Conservation (phyloP, 2,888 invertebrate genomes). For the Aleiodes alternator region DNA sequence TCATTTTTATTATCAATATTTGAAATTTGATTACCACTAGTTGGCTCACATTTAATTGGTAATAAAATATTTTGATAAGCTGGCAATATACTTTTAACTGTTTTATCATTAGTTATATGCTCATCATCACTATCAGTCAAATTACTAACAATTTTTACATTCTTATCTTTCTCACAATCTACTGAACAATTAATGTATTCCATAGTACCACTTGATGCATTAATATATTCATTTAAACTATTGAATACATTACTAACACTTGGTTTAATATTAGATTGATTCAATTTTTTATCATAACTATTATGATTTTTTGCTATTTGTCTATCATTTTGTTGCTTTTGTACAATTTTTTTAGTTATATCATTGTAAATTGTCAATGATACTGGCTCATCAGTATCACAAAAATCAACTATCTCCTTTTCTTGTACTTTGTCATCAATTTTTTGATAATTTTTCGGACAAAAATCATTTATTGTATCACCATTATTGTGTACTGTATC, state of each 20-base stretch:
- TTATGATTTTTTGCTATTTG: constrained; percentile 62
- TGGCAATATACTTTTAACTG: constrained; percentile 41
- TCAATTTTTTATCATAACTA: constrained; percentile 69
- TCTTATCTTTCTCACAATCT: constrained; percentile 52
- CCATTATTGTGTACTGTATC: constrained; percentile 46
- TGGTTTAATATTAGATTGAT: constrained; percentile 73
- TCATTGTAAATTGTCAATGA: constrained; percentile 65
- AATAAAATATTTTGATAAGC: constrained; percentile 67
- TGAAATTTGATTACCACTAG: constrained; percentile 47
- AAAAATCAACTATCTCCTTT: constrained; percentile 60
- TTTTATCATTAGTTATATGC: constrained; percentile 11
- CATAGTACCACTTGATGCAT: constrained; percentile 71
- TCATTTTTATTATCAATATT: constrained; percentile 23
- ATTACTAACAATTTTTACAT: constrained; percentile 38
- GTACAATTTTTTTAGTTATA: constrained; percentile 65
- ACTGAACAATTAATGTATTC: constrained; percentile 48
- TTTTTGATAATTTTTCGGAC: constrained; percentile 56
- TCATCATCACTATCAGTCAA: constrained; percentile 8
- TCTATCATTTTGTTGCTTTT: constrained; percentile 67
- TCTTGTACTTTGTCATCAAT: constrained; percentile 61
- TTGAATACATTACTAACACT: constrained; percentile 81
- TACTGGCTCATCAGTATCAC: constrained; percentile 59
- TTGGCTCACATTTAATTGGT: constrained; percentile 61
- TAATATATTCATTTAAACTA: constrained; percentile 81
- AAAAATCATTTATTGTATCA: constrained; percentile 67